These are phyloP conservation scores for Propsilocerus akamusi DNA, from an alignment of 1,140 invertebrate species.

Conservation along the genomic window DNA sequence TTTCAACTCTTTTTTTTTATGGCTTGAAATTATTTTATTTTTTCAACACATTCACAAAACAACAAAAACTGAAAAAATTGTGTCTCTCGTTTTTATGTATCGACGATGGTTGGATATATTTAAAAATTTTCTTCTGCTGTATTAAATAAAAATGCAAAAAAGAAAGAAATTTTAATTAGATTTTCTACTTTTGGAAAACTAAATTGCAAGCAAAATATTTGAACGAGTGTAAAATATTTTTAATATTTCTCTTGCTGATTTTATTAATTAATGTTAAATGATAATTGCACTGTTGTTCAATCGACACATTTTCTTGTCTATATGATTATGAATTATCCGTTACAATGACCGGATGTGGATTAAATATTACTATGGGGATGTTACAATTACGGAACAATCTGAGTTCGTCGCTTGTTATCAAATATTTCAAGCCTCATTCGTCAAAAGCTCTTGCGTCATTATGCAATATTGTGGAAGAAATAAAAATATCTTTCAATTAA, in stretches of 20 bases:
- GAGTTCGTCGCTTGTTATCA: too few species aligned
- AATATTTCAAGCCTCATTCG: too few species aligned
- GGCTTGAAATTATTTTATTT: background rate
- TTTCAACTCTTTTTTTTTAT: background rate
- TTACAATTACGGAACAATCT: background rate
- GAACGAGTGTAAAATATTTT: too few species aligned
- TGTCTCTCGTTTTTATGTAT: background rate
- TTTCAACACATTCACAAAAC: background rate
- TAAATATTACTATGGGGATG: background rate
- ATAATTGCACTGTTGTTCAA: background rate
- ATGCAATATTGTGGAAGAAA: background rate
- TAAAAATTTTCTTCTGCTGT: background rate
- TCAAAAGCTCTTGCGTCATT: too few species aligned
- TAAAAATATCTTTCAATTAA: background rate
- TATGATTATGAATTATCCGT: background rate
- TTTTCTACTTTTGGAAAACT: background rate
- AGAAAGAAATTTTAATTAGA: slow-evolving; percentile 1
- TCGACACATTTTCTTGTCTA: background rate
- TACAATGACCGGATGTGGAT: background rate
- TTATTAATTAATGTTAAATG: too few species aligned
- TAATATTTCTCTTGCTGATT: too few species aligned
- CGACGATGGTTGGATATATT: background rate
- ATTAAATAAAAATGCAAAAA: background rate
- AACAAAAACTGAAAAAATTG: background rate
- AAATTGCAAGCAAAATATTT: background rate